Base-by-base conservation (phyloP, 1,140 invertebrate genomes). In the Paralvinella palmiformis region DNA sequence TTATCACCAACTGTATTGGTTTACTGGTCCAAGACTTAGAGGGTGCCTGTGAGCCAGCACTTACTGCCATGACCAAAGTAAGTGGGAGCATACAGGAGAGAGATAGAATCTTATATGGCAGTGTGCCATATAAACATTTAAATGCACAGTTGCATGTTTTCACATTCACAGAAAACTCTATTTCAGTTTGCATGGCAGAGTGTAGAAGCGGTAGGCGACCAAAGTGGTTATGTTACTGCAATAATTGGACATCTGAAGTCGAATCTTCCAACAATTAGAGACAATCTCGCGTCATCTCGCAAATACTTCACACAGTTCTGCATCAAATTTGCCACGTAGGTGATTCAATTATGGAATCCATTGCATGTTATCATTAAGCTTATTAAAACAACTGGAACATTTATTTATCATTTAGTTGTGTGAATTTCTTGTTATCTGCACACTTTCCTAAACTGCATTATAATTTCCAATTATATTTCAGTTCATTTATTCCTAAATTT, bases 261-360 rank as follows among this genome's bases (percentile, higher is more conserved):
- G 71, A 89, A 90, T 0, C 87, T 99, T 55, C 96, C 96, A 0
- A 82, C 89, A 6, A 87, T 99, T 13, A 79, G 96, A 63, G 93
- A 98, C 74, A 90, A 93, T 75, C 83, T 99, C n/a, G 86, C 91
- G 1, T 91, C 91, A 20, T 95, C 94, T 0, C 83, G 95, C 37
- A 99, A 98, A 84, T 98, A 98, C 80, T 99, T 98, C 78, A 98
- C 95, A 0, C 92, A 98, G 78, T 93, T 99, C 73, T 98, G 95
- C 78, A 88, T 96, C 13, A 92, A 95, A 76, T 96, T 98, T 83
- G 92, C 91, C 0, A 88, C 86, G 85, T 89, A 83, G 79, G 78
- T 79, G 62, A n/a, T 24, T n/a, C n/a, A n/a, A n/a, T n/a, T n/a
- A n/a, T n/a, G n/a, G n/a, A n/a, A n/a, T n/a, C n/a, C n/a, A n/a